Percentiles rank a stretch among this genome's conserved stretches.
These are phyloP conservation scores for Chromis chromis DNA, from an alignment of 2,797 vertebrate species.

Conservation along the genomic window DNA sequence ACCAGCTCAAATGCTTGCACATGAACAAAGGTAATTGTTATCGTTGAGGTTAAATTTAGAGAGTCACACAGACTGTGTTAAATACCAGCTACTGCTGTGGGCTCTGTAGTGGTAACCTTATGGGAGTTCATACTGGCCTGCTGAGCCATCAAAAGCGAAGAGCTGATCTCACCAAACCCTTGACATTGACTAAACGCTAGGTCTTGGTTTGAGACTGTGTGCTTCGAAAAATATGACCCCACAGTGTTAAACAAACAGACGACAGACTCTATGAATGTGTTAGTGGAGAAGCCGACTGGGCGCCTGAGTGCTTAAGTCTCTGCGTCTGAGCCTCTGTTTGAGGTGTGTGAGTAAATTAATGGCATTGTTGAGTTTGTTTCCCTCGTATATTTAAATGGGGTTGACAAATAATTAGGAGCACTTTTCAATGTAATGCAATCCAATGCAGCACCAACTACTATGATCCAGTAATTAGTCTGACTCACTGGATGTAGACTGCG, in stretches of 20 bases:
- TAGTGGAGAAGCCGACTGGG: not conserved
- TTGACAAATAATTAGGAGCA: too few species aligned
- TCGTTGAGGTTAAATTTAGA: not conserved
- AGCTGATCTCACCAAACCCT: constrained; percentile 62
- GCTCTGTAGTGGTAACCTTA: constrained; percentile 36
- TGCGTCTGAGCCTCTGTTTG: not conserved
- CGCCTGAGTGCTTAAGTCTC: not conserved
- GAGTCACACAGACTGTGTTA: constrained; percentile 6
- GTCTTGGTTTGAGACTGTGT: constrained; percentile 31
- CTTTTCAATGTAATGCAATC: too few species aligned
- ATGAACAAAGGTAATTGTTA: constrained; percentile 34
- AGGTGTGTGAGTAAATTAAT: not conserved
- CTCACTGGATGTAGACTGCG: too few species aligned
- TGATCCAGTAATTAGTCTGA: too few species aligned
- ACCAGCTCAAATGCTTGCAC: constrained; percentile 39
- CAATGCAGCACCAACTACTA: too few species aligned
- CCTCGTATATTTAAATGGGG: too few species aligned
- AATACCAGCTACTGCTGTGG: constrained; percentile 15
- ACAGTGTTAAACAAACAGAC: constrained; percentile 18
- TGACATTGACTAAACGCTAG: constrained; percentile 60
- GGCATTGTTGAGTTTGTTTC: too few species aligned
- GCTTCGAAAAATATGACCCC: constrained; percentile 26
- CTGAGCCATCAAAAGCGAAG: constrained; percentile 66
- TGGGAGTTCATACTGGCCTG: constrained; percentile 36
- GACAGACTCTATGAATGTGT: not conserved